phyloP scores from a whole-genome alignment of 2,113 vertebrate species.

The Siniperca knerii region DNA sequence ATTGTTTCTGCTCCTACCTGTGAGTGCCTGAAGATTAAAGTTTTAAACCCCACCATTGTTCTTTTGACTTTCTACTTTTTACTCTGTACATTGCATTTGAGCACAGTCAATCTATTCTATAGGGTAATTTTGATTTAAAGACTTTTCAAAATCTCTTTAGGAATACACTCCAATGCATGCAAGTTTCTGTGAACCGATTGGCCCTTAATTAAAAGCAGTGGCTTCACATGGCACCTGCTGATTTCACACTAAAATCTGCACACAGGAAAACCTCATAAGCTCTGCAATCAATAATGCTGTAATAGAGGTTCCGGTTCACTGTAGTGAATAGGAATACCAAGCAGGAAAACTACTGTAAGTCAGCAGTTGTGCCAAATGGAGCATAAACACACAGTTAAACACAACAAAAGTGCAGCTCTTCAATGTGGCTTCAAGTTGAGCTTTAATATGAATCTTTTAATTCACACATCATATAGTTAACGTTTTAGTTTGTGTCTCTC shows the following conservation, averaged over 20 bases:
- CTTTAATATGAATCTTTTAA: slow-evolving; percentile 13
- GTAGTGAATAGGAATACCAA: slow-evolving; percentile 38
- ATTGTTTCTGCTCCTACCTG: not conserved
- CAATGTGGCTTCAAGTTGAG: not conserved
- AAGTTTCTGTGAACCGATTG: slow-evolving; percentile 10
- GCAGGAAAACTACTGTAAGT: slow-evolving; percentile 55
- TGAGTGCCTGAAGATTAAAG: slow-evolving; percentile 11
- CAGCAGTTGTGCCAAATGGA: slow-evolving; percentile 61
- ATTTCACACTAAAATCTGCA: slow-evolving; percentile 67
- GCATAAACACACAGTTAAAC: slow-evolving; percentile 12
- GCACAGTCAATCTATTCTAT: not conserved
- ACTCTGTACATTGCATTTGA: not conserved
- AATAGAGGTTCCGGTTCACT: slow-evolving; percentile 40
- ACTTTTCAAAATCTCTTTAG: not conserved
- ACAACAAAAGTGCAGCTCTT: slow-evolving; percentile 30
- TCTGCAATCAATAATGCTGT: slow-evolving; percentile 59
- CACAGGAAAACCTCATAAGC: slow-evolving; percentile 54
- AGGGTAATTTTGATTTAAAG: slow-evolving; percentile 12
- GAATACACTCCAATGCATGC: not conserved
- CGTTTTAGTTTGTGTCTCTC: not conserved
- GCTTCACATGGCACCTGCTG: slow-evolving; percentile 54
- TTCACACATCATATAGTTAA: slow-evolving; percentile 33
- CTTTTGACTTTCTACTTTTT: not conserved
- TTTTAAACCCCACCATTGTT: not conserved
- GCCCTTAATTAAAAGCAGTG: slow-evolving; percentile 51